A percentile compares a stretch with the other conserved stretches of the same genome.
phyloP scores from a whole-genome alignment of 2,888 invertebrate genomes.

The Resseliella maxima region DNA sequence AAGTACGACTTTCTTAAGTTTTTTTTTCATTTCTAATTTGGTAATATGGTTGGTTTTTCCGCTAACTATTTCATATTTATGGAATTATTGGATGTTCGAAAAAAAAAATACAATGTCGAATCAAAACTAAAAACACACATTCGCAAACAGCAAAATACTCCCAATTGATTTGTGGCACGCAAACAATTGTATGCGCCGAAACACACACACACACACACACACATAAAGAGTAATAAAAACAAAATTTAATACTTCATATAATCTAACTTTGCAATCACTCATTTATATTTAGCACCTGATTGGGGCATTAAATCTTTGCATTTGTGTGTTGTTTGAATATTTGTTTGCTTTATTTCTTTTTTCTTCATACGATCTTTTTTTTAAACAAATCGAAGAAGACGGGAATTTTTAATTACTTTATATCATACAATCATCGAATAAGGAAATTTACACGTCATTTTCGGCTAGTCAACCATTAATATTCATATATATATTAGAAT shows the following conservation, averaged over 20 bases:
- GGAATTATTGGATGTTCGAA: background rate
- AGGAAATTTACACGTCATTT: slow-evolving; percentile 5
- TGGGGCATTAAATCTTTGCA: background rate
- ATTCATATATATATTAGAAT: background rate
- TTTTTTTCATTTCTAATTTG: background rate
- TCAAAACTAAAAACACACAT: background rate
- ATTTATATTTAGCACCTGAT: too few species aligned
- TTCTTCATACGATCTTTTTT: background rate
- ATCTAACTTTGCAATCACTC: too few species aligned
- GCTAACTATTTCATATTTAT: background rate
- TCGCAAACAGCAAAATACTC: background rate
- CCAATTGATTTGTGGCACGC: background rate
- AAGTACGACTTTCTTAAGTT: background rate
- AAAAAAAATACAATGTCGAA: background rate
- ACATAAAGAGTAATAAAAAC: background rate
- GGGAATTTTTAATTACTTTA: background rate
- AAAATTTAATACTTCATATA: background rate
- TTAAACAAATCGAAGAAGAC: background rate
- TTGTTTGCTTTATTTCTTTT: too few species aligned
- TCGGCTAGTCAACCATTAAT: background rate
- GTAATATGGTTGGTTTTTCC: background rate
- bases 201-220: too few species aligned
- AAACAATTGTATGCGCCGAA: background rate
- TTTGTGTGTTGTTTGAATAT: background rate
- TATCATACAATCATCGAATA: slow-evolving; percentile 6